Evolutionary conservation across 2,797 vertebrate genomes (phyloP), one percentile per base, ranked within the genome.

Genomic region (Leucoraja ocellata): DNA sequence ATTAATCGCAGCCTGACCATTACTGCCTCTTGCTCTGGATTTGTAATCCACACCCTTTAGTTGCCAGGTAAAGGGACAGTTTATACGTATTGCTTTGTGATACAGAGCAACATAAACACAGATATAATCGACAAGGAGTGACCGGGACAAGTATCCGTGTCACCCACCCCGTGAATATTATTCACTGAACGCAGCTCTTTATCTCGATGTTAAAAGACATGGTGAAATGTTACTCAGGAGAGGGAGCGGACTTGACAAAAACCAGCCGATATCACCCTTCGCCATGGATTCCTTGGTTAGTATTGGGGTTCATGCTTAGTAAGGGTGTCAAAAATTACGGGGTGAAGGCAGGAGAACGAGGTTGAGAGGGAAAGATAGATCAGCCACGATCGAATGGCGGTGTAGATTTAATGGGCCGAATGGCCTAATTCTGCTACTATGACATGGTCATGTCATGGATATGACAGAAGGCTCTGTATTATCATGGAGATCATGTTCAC

Each of bases 1-100:
- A 88, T 88, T 68, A 88, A 88, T 88, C 84, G 68, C 61, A 68
- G 63, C 6, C 84, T 88, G 84, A 68, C 61, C 61, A 68, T 88
- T 65, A 88, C 61, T 18, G 21, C 65, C n/a, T 63, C 1, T n/a
- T 88, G 61, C 23, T 18, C 36, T 68, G 61, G n/a, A 18, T 68
- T 88, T 36, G 61, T 68, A 46, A 3, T 63, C 61, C 84, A 68
- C n/a, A 88, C 28, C 61, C 84, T 88, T 88, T 32, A 68, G 36
- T 32, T 36, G n/a, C 61, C 32, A 63, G 65, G 14, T 36, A 36
- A 88, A 10, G 61, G 16, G 5, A 65, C 14, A 68, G n/a, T 88
- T 88, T 88, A 88, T 36, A 21, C 18, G n/a, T 18, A n/a, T 28
- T n/a, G 28, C 58, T 32, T 32, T 3, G 2, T 32, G 3, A 7